These are phyloP conservation scores for Oryzias celebensis DNA, from an alignment of 2,113 vertebrate genomes.

Conservation along the genomic window DNA sequence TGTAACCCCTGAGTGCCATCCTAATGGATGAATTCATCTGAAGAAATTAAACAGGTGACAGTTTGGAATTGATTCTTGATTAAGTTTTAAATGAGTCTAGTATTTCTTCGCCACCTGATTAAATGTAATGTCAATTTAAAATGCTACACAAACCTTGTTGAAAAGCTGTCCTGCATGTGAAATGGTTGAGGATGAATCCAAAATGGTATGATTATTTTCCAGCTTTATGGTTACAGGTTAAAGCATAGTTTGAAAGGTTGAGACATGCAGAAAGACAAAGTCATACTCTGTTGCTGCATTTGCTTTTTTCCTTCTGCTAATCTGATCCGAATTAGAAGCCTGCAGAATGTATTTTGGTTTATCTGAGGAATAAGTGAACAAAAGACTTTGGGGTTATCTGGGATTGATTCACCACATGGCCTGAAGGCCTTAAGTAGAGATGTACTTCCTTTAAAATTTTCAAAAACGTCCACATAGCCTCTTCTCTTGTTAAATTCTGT, in stretches of 20 bases:
- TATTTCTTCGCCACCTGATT: conserved; percentile 46
- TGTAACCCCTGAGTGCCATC: conserved; percentile 15
- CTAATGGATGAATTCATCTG: conserved; percentile 47
- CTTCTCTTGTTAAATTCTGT: conserved; percentile 28
- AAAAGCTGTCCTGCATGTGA: conserved; percentile 29
- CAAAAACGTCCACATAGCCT: conserved; percentile 21
- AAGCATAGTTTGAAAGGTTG: conserved; percentile 11
- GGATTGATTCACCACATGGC: conserved; percentile 56
- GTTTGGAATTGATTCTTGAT: conserved; percentile 57
- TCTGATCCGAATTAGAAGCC: conserved; percentile 46
- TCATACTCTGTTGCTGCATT: conserved; percentile 12
- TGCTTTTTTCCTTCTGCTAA: conserved; percentile 13
- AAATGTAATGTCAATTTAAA: conserved; percentile 47
- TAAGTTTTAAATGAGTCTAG: conserved; percentile 46
- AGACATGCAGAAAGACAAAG: not conserved
- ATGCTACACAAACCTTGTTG: conserved; percentile 39
- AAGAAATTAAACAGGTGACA: conserved; percentile 55
- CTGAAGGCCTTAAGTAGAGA: conserved; percentile 43
- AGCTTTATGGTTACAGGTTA: conserved; percentile 17
- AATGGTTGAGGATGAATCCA: conserved; percentile 28
- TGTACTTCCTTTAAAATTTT: conserved; percentile 25
- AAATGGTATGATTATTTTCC: conserved; percentile 18
- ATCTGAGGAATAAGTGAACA: conserved; percentile 60
- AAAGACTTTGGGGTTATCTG: conserved; percentile 44
- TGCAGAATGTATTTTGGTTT: conserved; percentile 46